A percentile compares a stretch with the other conserved stretches of the same genome.
phyloP scores from a whole-genome alignment of 2,888 invertebrate species.

The Lagria hirta region DNA sequence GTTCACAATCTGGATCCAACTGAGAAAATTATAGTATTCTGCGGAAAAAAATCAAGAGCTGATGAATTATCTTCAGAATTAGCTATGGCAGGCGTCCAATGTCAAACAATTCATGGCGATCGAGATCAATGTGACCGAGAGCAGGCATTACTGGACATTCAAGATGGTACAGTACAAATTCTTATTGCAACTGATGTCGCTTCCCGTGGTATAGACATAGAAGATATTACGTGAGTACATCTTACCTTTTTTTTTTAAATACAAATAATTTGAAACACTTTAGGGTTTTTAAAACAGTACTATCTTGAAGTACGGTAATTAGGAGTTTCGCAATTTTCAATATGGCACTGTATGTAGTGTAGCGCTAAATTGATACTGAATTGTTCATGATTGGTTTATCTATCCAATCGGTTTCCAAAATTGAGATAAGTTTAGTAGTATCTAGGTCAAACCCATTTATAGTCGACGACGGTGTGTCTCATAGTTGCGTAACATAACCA shows the following conservation, averaged over 20 bases:
- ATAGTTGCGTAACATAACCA: no score
- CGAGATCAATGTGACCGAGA: slow-evolving; percentile 76
- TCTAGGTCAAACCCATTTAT: no score
- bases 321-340: no score
- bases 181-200: slow-evolving; percentile 95
- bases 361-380: no score
- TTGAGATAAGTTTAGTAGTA: no score
- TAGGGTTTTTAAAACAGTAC: not conserved
- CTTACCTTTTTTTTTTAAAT: slow-evolving; percentile 1
- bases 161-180: slow-evolving; percentile 75
- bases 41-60: slow-evolving; percentile 81
- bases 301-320: not conserved
- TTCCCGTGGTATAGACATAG: slow-evolving; percentile 90
- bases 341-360: no score
- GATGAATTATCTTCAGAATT: slow-evolving; percentile 83
- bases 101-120: slow-evolving; percentile 87
- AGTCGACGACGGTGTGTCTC: no score
- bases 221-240: slow-evolving; percentile 70
- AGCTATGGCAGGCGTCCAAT: slow-evolving; percentile 65
- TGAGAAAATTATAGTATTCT: slow-evolving; percentile 90
- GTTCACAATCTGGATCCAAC: slow-evolving; percentile 66
- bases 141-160: slow-evolving; percentile 82
- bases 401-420: no score
- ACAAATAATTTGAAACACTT: not conserved
- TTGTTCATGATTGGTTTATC: no score